Conservation (phyloP, 2,888 invertebrate species). For the Acleris sparsana region DNA sequence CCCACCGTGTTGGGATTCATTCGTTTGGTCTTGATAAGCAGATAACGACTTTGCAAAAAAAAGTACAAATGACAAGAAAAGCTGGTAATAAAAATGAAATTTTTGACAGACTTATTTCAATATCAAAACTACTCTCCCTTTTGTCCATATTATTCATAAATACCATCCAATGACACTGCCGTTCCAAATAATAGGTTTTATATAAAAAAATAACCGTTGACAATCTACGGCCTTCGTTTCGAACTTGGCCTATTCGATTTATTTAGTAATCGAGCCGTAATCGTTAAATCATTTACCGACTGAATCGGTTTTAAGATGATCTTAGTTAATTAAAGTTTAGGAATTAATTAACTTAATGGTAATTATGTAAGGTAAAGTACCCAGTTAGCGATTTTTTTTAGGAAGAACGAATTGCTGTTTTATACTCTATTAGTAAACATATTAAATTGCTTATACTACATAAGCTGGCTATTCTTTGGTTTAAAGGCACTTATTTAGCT, state of each 20-base stretch:
- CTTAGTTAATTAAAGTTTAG: conserved; percentile 16
- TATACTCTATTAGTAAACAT: too few relatives aligned
- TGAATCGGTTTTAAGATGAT: conserved; percentile 18
- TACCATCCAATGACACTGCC: neutral
- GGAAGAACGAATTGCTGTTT: too few relatives aligned
- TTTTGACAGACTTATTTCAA: too few relatives aligned
- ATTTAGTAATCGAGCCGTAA: conserved; percentile 42
- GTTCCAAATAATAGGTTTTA: conserved; percentile 21
- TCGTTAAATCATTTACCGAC: conserved; percentile 26
- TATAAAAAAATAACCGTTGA: conserved; percentile 47
- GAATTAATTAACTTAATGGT: neutral
- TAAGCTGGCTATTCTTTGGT: too few relatives aligned
- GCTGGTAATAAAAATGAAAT: too few relatives aligned
- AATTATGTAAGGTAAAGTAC: neutral
- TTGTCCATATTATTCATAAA: neutral
- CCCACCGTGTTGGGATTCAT: too few relatives aligned
- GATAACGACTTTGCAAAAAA: too few relatives aligned
- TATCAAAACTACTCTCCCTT: neutral
- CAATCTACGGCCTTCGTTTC: conserved; percentile 60
- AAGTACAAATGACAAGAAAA: too few relatives aligned
- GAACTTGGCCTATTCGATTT: conserved; percentile 66
- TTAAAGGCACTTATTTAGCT: too few relatives aligned
- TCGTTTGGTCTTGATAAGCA: too few relatives aligned
- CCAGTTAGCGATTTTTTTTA: too few relatives aligned
- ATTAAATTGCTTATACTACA: too few relatives aligned